phyloP scores from a whole-genome alignment of 2,888 invertebrate species.

The Lampropteryx suffumata region DNA sequence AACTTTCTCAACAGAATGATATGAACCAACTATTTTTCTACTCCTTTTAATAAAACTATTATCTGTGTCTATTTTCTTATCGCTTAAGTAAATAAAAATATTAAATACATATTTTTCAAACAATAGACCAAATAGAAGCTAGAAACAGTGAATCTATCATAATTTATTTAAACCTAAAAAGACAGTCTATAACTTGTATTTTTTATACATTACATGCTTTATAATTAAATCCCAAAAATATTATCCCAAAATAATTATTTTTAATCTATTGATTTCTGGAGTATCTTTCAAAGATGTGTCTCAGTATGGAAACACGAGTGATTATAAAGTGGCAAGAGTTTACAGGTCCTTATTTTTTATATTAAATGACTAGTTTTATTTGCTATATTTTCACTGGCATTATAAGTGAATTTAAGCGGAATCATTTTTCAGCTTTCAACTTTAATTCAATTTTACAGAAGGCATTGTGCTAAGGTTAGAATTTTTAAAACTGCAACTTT shows the following conservation, averaged over 20 bases:
- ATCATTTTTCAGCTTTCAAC: neutral
- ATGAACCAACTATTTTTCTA: conserved; percentile 12
- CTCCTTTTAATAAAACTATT: conserved; percentile 1
- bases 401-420: neutral
- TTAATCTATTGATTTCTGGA: conserved; percentile 57
- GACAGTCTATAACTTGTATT: conserved; percentile 49
- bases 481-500: conserved; percentile 6
- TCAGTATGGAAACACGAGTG: conserved; percentile 38
- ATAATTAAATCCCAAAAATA: conserved; percentile 32
- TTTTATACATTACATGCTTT: conserved; percentile 42
- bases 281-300: conserved; percentile 34
- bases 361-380: neutral
- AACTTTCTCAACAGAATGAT: neutral
- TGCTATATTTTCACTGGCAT: neutral
- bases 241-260: conserved; percentile 42
- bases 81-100: conserved; percentile 37
- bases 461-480: conserved; percentile 10
- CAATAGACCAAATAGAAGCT: conserved; percentile 63
- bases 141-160: conserved; percentile 44
- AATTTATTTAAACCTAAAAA: conserved; percentile 45
- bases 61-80: neutral
- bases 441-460: conserved; percentile 2
- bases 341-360: conserved; percentile 28
- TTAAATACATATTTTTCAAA: conserved; percentile 40
- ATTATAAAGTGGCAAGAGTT: conserved; percentile 47